These are phyloP conservation scores for Vulpes ferrilata DNA, from an alignment of 2,113 vertebrate genomes.

Conservation along the genomic window DNA sequence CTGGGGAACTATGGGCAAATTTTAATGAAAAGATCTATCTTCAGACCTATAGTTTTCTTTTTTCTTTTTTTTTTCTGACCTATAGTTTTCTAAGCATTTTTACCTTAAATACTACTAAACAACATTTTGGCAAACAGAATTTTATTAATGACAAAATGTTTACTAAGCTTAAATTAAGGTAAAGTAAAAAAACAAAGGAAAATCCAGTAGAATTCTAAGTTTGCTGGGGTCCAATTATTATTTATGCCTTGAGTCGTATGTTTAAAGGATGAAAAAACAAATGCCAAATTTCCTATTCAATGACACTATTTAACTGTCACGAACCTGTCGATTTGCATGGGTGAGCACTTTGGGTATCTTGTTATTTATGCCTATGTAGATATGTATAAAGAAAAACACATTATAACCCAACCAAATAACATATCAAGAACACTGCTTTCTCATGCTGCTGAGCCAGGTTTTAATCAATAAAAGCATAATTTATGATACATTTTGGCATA, in stretches of 20 bases:
- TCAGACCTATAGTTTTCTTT: background rate
- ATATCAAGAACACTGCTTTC: background rate
- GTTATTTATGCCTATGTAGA: background rate
- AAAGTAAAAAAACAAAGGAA: constrained; percentile 26
- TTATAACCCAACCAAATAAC: background rate
- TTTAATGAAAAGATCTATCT: background rate
- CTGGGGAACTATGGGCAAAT: background rate
- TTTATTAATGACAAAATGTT: background rate
- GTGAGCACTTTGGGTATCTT: background rate
- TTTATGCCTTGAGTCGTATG: background rate
- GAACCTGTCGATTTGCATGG: background rate
- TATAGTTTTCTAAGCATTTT: background rate
- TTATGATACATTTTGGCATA: background rate
- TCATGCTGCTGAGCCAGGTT: background rate
- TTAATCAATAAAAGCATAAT: background rate
- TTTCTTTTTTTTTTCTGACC: background rate
- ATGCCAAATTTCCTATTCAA: background rate
- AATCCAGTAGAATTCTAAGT: background rate
- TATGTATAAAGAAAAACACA: background rate
- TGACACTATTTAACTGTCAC: background rate
- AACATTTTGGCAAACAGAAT: background rate
- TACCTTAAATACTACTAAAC: background rate
- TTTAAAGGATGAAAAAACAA: background rate
- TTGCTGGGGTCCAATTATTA: background rate
- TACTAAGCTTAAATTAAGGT: background rate